Base-by-base conservation (phyloP, 2,888 invertebrate genomes). In the Carpatolechia fugitivella region DNA sequence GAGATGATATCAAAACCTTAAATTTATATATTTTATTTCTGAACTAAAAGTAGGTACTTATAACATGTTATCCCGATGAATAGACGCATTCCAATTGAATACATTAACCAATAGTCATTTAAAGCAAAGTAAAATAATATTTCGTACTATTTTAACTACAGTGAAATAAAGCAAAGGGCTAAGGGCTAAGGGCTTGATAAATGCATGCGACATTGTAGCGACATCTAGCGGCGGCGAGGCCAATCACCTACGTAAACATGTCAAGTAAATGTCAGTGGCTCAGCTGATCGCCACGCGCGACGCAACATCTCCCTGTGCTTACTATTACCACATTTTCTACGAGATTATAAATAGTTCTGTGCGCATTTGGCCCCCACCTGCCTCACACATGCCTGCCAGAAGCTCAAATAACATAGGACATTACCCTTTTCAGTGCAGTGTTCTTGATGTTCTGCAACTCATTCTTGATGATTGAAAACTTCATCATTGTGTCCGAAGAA, bases 361-460 rank as follows among this genome's bases (percentile, higher is more conserved):
- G 78, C 86, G 84, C 87, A 86, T 85, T 85, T 86, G 82, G 86
- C 86, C 80, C 74, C 81, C 80, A 76, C 73, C 69, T 70, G 73
- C 58, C 66, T 65, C 66, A 77, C 82, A 80, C 82, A 78, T 79
- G 73, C 65, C 63, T 70, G 60, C 73, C 74, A 71, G 62, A 65
- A 74, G 74, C 67, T 72, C 69, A 75, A 94, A 85, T 85, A 86
- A 79, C 71, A 69, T 72, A 85, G 94, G 80, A 85, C 85, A 72
- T 93, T 95, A 98, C 98, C 98, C 98, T 94, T 93, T 96, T 97
- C 68, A 99, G 92, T 84, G 98, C 98, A 83, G 97, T 97, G 85
- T 97, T 96, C 93, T 97, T 96, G 83, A 98, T 97, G 91, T 99
- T 99, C 92, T 98, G 98, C 81, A 99, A 93, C 91, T 99, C 99